Percentiles rank a stretch among this genome's conserved stretches.
Evolutionary conservation across 2,888 invertebrate genomes (phyloP).

Genomic region (Hirtodrosophila confusa): DNA sequence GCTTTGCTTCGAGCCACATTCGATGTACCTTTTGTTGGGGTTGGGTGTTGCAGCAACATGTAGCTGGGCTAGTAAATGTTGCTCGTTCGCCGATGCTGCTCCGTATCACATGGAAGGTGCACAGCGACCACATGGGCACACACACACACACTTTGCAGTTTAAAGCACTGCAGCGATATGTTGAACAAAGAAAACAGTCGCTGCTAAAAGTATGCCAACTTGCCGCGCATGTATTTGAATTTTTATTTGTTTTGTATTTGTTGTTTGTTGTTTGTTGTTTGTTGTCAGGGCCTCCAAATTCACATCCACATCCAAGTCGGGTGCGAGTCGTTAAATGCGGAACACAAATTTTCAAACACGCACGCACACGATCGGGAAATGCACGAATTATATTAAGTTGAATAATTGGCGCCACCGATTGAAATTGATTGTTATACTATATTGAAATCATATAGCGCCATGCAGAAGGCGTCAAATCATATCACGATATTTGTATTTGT

Average conservation of each 20-base stretch:
- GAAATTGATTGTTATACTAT: conserved; percentile 27
- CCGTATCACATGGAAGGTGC: conserved; percentile 57
- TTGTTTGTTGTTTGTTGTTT: conserved; percentile 7
- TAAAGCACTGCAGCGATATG: conserved; percentile 31
- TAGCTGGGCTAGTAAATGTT: conserved; percentile 44
- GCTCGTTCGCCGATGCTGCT: conserved; percentile 40
- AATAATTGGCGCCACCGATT: conserved; percentile 10
- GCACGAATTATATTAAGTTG: conserved; percentile 6
- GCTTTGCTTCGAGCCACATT: conserved; percentile 20
- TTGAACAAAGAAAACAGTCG: conserved; percentile 74
- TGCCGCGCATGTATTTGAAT: conserved; percentile 48
- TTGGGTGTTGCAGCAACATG: conserved; percentile 51
- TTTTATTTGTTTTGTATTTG: not conserved
- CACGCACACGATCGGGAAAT: conserved; percentile 13
- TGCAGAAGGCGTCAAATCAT: not conserved
- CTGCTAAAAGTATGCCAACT: conserved; percentile 67
- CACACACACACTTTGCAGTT: conserved; percentile 13
- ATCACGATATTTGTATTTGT: conserved; percentile 18
- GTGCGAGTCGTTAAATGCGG: conserved; percentile 1
- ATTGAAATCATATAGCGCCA: not conserved
- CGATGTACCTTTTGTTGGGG: conserved; percentile 32
- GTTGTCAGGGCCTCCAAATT: conserved; percentile 15
- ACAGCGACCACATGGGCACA: conserved; percentile 33
- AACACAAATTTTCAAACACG: conserved; percentile 5
- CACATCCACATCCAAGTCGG: conserved; percentile 9